Evolutionary conservation across 2,113 vertebrate genomes (phyloP).

Genomic region (Euleptes europaea): DNA sequence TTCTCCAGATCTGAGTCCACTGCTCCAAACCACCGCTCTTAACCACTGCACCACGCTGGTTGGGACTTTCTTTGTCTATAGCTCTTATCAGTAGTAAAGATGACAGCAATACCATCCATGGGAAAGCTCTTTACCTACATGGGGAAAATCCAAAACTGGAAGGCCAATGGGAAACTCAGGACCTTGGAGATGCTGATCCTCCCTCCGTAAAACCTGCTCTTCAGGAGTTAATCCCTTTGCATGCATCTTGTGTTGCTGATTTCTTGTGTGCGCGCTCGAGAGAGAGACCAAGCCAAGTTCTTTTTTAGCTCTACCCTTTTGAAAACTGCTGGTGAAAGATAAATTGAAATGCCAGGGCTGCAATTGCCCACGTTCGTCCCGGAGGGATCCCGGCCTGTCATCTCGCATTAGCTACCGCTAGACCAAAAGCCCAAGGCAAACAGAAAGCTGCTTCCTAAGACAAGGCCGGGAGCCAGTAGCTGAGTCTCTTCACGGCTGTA

Average conservation of each 20-base stretch:
- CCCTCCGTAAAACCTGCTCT: not conserved
- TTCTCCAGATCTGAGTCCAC: too few species aligned
- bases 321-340: conserved; percentile 69
- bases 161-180: not conserved
- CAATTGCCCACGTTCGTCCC: conserved; percentile 67
- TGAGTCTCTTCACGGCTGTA: conserved; percentile 56
- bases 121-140: not conserved
- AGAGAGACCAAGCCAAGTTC: conserved; percentile 56
- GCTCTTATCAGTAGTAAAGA: conserved; percentile 18
- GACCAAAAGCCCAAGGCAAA: conserved; percentile 76
- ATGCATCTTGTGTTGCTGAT: conserved; percentile 46
- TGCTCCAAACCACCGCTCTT: too few species aligned
- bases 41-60: not conserved
- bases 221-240: conserved; percentile 50
- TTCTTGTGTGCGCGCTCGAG: conserved; percentile 1
- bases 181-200: accelerated
- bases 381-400: conserved; percentile 78
- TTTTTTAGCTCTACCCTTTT: conserved; percentile 68
- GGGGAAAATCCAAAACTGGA: not conserved
- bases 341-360: conserved; percentile 66
- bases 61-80: conserved; percentile 13
- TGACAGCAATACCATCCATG: not conserved
- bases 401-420: conserved; percentile 81
- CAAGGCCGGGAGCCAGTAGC: conserved; percentile 59
- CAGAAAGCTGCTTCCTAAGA: conserved; percentile 64